Conservation (phyloP, 2,797 vertebrate species). For the Triplophysa yarkandensis region DNA sequence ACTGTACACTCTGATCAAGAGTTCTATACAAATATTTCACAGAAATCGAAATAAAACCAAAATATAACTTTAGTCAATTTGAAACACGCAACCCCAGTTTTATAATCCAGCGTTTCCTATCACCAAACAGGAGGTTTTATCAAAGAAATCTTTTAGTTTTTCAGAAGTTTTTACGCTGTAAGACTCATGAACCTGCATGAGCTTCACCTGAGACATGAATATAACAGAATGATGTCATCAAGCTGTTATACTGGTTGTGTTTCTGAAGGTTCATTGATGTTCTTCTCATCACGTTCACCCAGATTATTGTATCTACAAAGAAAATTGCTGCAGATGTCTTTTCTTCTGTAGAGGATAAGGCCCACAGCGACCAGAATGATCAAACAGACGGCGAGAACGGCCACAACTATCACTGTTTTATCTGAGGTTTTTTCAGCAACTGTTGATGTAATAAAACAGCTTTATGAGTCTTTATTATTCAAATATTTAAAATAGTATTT, state of each 20-base stretch:
- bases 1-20: neutral
- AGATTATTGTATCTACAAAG: neutral
- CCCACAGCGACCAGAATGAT: neutral
- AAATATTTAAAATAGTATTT: too few relatives aligned
- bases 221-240: neutral
- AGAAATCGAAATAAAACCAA: neutral
- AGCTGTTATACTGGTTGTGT: neutral
- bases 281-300: neutral
- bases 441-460: too few relatives aligned
- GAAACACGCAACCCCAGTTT: neutral
- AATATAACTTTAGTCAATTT: neutral
- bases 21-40: neutral
- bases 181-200: neutral
- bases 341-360: neutral
- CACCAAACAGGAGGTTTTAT: neutral
- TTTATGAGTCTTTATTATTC: too few relatives aligned
- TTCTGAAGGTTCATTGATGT: neutral
- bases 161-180: neutral
- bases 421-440: neutral
- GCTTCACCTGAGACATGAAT: neutral
- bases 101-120: neutral
- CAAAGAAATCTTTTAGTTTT: neutral
- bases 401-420: neutral
- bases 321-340: too few relatives aligned
- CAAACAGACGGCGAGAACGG: neutral